Conservation (phyloP, 2,888 invertebrate species). For the Eugnorisma glareosa region DNA sequence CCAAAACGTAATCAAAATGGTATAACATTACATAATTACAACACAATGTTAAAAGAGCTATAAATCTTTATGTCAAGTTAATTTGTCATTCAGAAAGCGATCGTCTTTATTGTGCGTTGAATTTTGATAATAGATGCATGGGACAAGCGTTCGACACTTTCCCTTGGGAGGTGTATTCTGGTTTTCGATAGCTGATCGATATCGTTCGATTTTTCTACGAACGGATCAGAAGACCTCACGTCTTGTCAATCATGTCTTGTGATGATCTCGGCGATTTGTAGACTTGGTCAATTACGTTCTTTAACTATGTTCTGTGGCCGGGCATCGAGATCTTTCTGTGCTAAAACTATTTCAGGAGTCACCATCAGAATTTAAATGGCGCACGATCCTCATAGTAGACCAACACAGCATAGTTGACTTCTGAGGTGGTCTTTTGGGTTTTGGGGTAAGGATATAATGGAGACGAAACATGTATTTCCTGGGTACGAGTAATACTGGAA, state of each 20-base stretch:
- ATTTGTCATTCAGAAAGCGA: conserved; percentile 56
- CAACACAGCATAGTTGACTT: background rate
- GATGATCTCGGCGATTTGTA: background rate
- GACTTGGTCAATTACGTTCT: background rate
- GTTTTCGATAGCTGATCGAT: conserved; percentile 17
- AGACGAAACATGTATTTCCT: too few relatives aligned
- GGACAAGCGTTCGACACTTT: conserved; percentile 73
- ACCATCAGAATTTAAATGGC: background rate
- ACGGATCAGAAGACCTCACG: background rate
- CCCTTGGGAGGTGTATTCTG: conserved; percentile 81
- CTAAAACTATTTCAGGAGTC: background rate
- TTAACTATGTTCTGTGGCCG: background rate
- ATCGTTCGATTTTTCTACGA: background rate
- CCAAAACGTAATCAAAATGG: conserved; percentile 39
- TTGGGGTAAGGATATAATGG: too few relatives aligned
- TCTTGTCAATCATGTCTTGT: background rate
- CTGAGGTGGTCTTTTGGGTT: background rate
- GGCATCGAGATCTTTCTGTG: background rate
- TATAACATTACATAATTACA: conserved; percentile 59
- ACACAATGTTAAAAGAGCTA: conserved; percentile 57
- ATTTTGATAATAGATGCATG: conserved; percentile 79
- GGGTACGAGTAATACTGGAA: background rate
- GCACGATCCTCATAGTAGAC: background rate
- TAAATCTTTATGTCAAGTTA: conserved; percentile 68
- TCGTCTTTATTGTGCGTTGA: conserved; percentile 73